A percentile compares a stretch with the other conserved stretches of the same genome.
phyloP scores from a whole-genome alignment of 1,140 invertebrate genomes.

The Asbolus verrucosus region DNA sequence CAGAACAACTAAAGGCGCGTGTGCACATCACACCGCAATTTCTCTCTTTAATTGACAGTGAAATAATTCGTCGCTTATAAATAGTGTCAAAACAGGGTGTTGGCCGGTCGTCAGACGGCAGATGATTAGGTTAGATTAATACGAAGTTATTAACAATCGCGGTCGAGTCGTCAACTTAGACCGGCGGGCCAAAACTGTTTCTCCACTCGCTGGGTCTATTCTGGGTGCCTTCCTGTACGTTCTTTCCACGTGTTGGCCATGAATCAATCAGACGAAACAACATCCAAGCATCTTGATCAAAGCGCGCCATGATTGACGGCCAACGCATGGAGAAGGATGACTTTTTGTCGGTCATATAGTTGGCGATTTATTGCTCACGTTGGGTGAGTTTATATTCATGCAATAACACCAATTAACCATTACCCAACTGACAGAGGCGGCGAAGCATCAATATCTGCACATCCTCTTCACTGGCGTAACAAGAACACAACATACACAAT shows the following conservation, averaged over 20 bases:
- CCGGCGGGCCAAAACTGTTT: slow-evolving; percentile 21
- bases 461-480: no score
- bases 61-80: slow-evolving; percentile 27
- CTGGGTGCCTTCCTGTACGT: slow-evolving; percentile 24
- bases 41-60: slow-evolving; percentile 35
- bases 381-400: slow-evolving; percentile 1
- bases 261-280: slow-evolving; percentile 51
- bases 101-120: slow-evolving; percentile 24
- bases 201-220: slow-evolving; percentile 24
- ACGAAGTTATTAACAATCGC: slow-evolving; percentile 31
- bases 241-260: slow-evolving; percentile 48
- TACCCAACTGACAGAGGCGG: background rate
- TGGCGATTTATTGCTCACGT: slow-evolving; percentile 32
- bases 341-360: slow-evolving; percentile 21
- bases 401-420: slow-evolving; percentile 22
- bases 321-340: slow-evolving; percentile 48
- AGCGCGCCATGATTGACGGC: slow-evolving; percentile 50
- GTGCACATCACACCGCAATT: background rate
- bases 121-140: slow-evolving; percentile 36
- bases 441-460: background rate
- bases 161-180: slow-evolving; percentile 20
- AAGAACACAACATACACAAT: no score
- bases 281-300: slow-evolving; percentile 47
- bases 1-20: background rate
- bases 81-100: slow-evolving; percentile 36